Evolutionary conservation across 1,140 invertebrate genomes (phyloP).

Genomic region (Elymnias hypermnestra): DNA sequence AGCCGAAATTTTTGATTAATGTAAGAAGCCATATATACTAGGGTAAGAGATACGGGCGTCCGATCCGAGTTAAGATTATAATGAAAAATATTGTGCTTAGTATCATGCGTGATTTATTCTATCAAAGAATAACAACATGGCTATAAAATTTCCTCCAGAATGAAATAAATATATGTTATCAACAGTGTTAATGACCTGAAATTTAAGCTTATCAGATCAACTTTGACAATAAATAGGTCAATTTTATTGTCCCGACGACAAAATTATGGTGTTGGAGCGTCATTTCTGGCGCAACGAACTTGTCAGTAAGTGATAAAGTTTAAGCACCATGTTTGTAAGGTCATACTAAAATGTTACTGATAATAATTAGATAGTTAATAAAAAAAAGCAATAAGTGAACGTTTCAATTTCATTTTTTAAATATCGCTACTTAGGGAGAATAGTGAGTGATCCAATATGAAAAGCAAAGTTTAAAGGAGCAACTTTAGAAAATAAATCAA

Average conservation of each 20-base stretch:
- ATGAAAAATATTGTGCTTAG: conserved; percentile 45
- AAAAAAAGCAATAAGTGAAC: too few species aligned
- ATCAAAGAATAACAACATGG: conserved; percentile 39
- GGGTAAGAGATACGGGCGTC: conserved; percentile 25
- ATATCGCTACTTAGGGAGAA: too few species aligned
- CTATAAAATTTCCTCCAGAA: conserved; percentile 23
- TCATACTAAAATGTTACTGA: too few species aligned
- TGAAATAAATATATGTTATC: conserved; percentile 39
- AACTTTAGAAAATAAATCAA: too few species aligned
- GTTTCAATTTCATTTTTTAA: too few species aligned
- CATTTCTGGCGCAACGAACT: conserved; percentile 47
- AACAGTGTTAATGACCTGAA: conserved; percentile 60
- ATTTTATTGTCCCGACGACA: conserved; percentile 53
- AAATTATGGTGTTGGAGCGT: conserved; percentile 48
- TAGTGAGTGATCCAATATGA: too few species aligned
- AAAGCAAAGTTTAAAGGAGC: too few species aligned
- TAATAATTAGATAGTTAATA: too few species aligned
- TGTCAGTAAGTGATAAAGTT: conserved; percentile 23
- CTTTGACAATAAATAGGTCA: conserved; percentile 64
- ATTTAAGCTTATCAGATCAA: conserved; percentile 58
- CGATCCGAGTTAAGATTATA: conserved; percentile 42
- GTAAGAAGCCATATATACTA: conserved; percentile 22
- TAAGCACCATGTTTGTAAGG: background rate
- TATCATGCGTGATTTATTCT: conserved; percentile 26
- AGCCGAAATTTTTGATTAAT: conserved; percentile 58